Base-by-base conservation (phyloP, 2,797 vertebrate species). In the Ciconia nigra region DNA sequence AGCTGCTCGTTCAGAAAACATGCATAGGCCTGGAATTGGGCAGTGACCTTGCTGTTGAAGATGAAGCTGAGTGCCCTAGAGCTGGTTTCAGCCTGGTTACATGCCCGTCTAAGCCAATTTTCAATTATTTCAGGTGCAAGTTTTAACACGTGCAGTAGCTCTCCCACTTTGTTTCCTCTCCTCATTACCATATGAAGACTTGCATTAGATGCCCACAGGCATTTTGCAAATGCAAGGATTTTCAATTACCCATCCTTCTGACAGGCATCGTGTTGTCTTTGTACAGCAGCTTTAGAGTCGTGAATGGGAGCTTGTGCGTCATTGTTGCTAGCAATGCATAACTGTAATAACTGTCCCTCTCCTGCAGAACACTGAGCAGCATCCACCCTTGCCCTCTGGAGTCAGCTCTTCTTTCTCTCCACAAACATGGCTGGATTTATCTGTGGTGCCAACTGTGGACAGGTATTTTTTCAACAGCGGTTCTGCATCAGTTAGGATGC, bases 41-140 rank as follows among this genome's bases (percentile, higher is more conserved):
- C 1, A 13, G 35, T 94, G 93, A 94, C 89, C 67, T 81, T 70
- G 62, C 63, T 90, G 83, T 70, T 72, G 86, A 71, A 91, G 89
- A 90, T 78, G 96, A 96, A 92, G 49, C 84, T 70, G 80, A 66
- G 67, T 22, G 13, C 80, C 89, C 90, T 84, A 87, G 80, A 96
- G 93, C 92, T 94, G 83, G 69, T 92, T 96, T 95, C 84, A 95
- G 87, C 84, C 82, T 70, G 57, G 93, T 93, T 93, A 83, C 65
- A 8, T 76, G 80, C 83, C 72, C 26, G 0, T 55, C 57, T 90
- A 77, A 95, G 85, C 87, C 93, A 91, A 95, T 96, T 95, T 93
- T 70, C 91, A 95, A 86, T 96, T 96, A 97, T 96, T 97, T 97
- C 96, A 97, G 96, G 96, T 96, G 93, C 97, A 97, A 96, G 96